These are phyloP conservation scores for Autographa pulchrina DNA, from an alignment of 2,888 invertebrate species.

Conservation along the genomic window DNA sequence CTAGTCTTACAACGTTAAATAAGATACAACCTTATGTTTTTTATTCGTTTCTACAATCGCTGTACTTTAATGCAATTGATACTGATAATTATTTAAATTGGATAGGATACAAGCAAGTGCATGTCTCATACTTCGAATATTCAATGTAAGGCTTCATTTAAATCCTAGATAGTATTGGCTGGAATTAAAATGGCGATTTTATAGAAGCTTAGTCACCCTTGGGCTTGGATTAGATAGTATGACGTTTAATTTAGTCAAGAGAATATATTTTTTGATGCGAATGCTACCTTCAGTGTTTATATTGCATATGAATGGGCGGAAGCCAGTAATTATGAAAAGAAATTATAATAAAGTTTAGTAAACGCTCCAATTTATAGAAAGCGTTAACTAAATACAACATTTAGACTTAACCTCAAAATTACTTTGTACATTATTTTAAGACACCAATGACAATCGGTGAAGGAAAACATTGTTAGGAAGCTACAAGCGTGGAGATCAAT, in stretches of 20 bases:
- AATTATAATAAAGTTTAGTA: too few species aligned
- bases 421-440: too few species aligned
- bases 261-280: not conserved
- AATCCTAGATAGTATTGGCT: slow-evolving; percentile 56
- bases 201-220: slow-evolving; percentile 58
- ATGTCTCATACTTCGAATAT: slow-evolving; percentile 57
- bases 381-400: too few species aligned
- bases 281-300: slow-evolving; percentile 19
- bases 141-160: slow-evolving; percentile 60
- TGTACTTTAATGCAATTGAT: slow-evolving; percentile 72
- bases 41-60: slow-evolving; percentile 58
- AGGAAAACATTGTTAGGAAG: too few species aligned
- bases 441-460: too few species aligned
- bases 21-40: slow-evolving; percentile 68
- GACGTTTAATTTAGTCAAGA: slow-evolving; percentile 45
- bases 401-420: too few species aligned
- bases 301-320: not conserved
- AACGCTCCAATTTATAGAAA: too few species aligned
- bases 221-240: slow-evolving; percentile 47
- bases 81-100: slow-evolving; percentile 81
- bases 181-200: slow-evolving; percentile 55
- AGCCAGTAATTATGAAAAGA: not conserved
- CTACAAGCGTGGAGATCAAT: too few species aligned
- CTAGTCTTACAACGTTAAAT: slow-evolving; percentile 70
- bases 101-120: slow-evolving; percentile 66